Evolutionary conservation across 1,140 invertebrate species (phyloP).

Genomic region (Drosophila jambulina): DNA sequence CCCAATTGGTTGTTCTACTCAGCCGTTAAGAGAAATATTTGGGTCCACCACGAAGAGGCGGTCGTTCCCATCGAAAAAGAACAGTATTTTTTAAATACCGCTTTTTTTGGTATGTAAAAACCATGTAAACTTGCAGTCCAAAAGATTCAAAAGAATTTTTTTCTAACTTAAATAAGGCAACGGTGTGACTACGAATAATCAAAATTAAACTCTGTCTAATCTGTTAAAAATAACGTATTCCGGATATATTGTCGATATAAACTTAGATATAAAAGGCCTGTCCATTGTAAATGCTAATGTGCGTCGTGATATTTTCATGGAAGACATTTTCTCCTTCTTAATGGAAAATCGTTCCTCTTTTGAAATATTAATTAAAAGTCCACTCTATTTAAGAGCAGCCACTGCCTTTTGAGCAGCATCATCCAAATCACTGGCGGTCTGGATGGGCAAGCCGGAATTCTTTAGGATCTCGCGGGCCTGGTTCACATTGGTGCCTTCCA

Average conservation of each 20-base stretch:
- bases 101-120: not conserved
- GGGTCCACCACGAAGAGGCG: not conserved
- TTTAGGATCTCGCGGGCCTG: constrained; percentile 90
- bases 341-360: not conserved
- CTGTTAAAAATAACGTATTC: constrained; percentile 14
- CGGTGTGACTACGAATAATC: not conserved
- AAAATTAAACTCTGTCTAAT: not conserved
- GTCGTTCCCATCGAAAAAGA: not conserved
- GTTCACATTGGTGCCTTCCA: constrained; percentile 93
- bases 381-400: constrained; percentile 54
- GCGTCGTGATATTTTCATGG: constrained; percentile 43
- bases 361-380: not conserved
- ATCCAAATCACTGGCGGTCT: constrained; percentile 94
- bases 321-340: constrained; percentile 25
- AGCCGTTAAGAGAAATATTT: too few relatives aligned
- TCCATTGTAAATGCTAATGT: constrained; percentile 65
- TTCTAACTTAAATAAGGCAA: not conserved
- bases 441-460: constrained; percentile 93
- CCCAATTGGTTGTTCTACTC: not conserved
- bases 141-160: not conserved
- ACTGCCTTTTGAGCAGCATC: constrained; percentile 97
- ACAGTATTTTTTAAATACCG: not conserved
- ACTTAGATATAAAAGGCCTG: constrained; percentile 42
- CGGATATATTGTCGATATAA: constrained; percentile 29
- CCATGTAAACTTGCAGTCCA: not conserved